Evolutionary conservation across 2,113 vertebrate species (phyloP), one percentile per base, ranked within the genome.

Genomic region (Enhydra lutris): DNA sequence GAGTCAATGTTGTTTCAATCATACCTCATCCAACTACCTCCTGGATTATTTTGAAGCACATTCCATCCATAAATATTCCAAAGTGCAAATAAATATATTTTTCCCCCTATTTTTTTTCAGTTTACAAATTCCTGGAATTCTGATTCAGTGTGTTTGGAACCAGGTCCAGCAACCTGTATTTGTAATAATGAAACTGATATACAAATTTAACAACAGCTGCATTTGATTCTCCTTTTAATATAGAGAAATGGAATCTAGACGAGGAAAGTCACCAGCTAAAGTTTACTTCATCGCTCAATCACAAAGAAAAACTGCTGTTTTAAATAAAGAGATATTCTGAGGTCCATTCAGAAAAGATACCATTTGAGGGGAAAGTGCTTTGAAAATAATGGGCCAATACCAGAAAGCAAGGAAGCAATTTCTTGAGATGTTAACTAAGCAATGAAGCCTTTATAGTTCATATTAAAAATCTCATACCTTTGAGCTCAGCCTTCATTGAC

Each of bases 341-440:
- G 87, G 42, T 31, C 47, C n/a, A 91, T 74, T 88, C 31, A 26
- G 71, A 88, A 96, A 96, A 81, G 29, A 63, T 76, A 92, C 59
- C 34, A 36, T 65, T 47, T 85, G 36, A 79, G 21, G 89, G 69
- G 21, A 74, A 81, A 93, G 61, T 91, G 31, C 76, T 91, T 97
- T 88, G 63, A 94, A 96, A 97, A 88, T 80, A 95, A 83, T 87
- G 67, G 45, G 4, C 55, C 57, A 91, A n/a, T 47, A 67, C 69
- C 63, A 89, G 83, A 81, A 95, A 61, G 57, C 57, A 71, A 94
- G 29, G 55, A 92, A 88, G 29, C 55, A 92, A 89, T 55, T 90
- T 88, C 79, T 55, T 94, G 76, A 94, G 95, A 84, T 94, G 63
- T 97, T 85, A 96, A 14, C 63, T 97, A 94, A 93, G 52, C 73